Percentiles rank a stretch among this genome's conserved stretches.
phyloP scores from a whole-genome alignment of 2,797 vertebrate genomes.

The Sebastes jordani region DNA sequence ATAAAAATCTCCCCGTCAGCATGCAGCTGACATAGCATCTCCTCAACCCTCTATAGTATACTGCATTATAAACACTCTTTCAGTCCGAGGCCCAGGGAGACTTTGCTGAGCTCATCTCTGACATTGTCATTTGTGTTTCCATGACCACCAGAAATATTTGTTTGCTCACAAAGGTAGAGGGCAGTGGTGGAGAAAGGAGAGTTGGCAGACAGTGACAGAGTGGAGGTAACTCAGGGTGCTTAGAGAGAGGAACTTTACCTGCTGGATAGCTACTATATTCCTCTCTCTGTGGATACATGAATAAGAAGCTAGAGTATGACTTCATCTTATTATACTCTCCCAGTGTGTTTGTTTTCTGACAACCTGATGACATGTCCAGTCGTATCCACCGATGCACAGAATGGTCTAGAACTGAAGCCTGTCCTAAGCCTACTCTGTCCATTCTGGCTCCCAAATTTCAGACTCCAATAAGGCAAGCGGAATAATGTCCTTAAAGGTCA shows the following conservation, averaged over 20 bases:
- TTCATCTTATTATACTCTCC: not conserved
- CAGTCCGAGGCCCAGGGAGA: not conserved
- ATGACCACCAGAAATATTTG: not conserved
- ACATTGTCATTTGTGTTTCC: constrained; percentile 17
- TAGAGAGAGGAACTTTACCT: not conserved
- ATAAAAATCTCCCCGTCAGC: not conserved
- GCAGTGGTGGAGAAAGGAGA: not conserved
- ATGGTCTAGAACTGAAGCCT: not conserved
- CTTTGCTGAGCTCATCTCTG: not conserved
- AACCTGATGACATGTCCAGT: not conserved
- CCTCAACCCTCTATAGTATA: not conserved
- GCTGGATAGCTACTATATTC: not conserved
- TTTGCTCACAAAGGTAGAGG: not conserved
- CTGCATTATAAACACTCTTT: constrained; percentile 2
- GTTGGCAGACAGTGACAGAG: constrained; percentile 15
- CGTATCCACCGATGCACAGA: not conserved
- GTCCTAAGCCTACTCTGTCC: not conserved
- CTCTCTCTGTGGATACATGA: not conserved
- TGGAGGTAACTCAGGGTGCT: not conserved
- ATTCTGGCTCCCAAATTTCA: not conserved
- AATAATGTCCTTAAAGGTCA: too few relatives aligned
- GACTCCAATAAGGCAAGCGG: not conserved
- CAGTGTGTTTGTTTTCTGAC: not conserved
- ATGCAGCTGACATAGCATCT: not conserved
- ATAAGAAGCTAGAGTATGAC: not conserved